Base-by-base conservation (phyloP, 1,140 invertebrate genomes). In the Trichonephila inaurata region DNA sequence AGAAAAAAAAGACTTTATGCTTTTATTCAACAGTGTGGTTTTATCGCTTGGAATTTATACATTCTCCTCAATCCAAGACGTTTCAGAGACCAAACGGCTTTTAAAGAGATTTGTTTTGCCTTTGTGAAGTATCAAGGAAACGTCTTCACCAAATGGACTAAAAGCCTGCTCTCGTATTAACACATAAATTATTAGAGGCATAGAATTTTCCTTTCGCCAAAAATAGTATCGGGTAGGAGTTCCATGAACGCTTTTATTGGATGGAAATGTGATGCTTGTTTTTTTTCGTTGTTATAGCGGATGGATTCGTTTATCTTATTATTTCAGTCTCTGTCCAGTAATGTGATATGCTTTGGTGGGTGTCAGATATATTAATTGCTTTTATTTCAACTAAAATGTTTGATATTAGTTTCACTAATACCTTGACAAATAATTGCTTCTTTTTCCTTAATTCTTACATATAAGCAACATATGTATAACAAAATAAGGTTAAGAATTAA, bases 41-140 rank as follows among this genome's bases (percentile, higher is more conserved):
- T 77, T 77, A 77, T 77, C 72, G 72, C 16, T 77, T 33, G 16
- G 28, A 77, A 77, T 77, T 77, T 77, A 77, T 77, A 28, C 28
- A 77, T 77, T 77, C 72, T 77, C 28, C 6, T 77, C 72, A 77
- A 77, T 77, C 18, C 72, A 40, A 33, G 28, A 77, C 24, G 28
- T 6, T 77, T 77, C 28, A 18, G 72, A 77, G 18, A 40, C 4
- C 24, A 28, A 77, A 18, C 24, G 33, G 28, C 28, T 40, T 77
- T 77, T 40, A 18, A 40, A 40, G 28, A 77, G 16, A 77, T 77
- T 77, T 40, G 28, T 77, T 77, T 77, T 77, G 72, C 72, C 28
- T 4, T 18, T 77, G 72, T 19, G 16, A 77, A 40, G 72, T 77
- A 77, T 28, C 6, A 18, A 16, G 16, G 33, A 77, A 33, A 77